These are phyloP conservation scores for Ochotona curzoniae DNA, from an alignment of 2,113 vertebrate genomes.

Conservation along the genomic window DNA sequence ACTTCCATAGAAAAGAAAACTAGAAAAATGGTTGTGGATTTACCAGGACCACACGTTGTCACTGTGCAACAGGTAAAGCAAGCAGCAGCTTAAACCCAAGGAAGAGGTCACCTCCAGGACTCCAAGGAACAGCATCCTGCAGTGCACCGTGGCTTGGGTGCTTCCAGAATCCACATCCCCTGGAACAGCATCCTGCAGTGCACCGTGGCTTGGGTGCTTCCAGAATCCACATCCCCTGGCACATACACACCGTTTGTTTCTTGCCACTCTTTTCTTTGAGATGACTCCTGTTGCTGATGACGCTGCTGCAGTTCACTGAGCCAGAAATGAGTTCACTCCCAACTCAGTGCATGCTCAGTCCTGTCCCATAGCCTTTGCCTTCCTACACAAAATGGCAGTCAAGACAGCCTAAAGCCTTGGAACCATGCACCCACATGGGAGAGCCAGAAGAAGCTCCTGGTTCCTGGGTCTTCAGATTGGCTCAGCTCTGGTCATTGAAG, in stretches of 20 bases:
- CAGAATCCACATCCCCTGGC: not conserved
- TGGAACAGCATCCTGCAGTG: no score
- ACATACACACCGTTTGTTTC: not conserved
- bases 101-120: not conserved
- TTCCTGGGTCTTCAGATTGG: no score
- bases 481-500: not conserved
- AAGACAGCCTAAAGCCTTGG: not conserved
- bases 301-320: no score
- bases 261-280: not conserved
- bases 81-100: not conserved
- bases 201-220: not conserved
- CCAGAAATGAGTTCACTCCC: no score
- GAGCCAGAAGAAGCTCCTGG: no score
- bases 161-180: no score
- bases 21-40: not conserved
- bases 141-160: no score
- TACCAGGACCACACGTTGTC: not conserved
- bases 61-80: not conserved
- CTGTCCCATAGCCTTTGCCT: no score
- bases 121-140: rapidly evolving
- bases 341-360: no score
- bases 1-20: not conserved
- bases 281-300: not conserved
- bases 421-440: not conserved
- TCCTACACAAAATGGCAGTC: no score